Percentiles rank a stretch among this genome's conserved stretches.
Conservation (phyloP, 1,140 invertebrate genomes). For the Capitella teleta region DNA sequence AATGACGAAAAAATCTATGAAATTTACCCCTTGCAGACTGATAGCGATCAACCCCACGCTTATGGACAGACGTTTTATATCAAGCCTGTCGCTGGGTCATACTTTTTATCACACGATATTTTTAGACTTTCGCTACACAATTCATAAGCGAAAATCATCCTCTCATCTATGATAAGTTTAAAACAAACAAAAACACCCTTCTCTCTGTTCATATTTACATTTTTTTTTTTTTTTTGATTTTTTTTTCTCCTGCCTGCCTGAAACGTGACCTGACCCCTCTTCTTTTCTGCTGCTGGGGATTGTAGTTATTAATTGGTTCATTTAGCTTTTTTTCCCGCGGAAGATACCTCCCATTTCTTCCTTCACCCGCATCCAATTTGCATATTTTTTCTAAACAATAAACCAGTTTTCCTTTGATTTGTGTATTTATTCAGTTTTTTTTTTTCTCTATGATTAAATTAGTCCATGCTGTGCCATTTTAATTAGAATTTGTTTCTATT, state of each 20-base stretch:
- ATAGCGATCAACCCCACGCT: slow-evolving; percentile 80
- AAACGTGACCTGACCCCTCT: neutral
- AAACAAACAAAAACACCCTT: neutral
- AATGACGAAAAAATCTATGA: neutral
- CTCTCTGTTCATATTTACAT: neutral
- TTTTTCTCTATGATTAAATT: too few species aligned
- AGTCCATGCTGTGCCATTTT: too few species aligned
- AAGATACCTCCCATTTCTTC: too few species aligned
- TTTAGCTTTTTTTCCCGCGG: neutral
- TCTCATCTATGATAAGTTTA: neutral
- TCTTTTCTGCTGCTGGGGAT: neutral
- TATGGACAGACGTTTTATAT: slow-evolving; percentile 85
- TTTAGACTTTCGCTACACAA: slow-evolving; percentile 78
- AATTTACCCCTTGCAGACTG: slow-evolving; percentile 53
- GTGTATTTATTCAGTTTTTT: too few species aligned
- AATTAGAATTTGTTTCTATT: too few species aligned
- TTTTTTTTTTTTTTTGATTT: neutral
- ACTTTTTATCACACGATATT: slow-evolving; percentile 82
- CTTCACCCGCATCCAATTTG: too few species aligned
- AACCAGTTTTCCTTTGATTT: too few species aligned
- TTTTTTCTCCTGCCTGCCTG: too few species aligned
- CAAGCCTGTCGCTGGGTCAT: slow-evolving; percentile 70
- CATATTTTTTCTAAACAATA: too few species aligned
- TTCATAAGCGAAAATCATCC: slow-evolving; percentile 12
- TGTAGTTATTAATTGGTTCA: neutral